Base-by-base conservation (phyloP, 1,140 invertebrate genomes). In the Drosophila takahashii region DNA sequence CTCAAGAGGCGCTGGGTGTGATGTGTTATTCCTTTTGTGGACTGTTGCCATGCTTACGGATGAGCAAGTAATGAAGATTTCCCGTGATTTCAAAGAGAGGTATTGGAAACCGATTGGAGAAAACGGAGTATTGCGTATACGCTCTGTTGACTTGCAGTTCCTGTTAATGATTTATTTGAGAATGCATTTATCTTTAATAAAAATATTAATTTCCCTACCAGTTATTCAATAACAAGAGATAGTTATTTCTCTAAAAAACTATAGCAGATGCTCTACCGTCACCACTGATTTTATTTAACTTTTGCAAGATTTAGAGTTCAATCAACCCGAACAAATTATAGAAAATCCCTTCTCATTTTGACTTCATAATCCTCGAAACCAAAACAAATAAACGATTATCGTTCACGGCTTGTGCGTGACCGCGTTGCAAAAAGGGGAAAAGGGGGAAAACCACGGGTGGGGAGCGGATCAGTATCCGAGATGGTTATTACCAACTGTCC, bases 401-500 rank as follows among this genome's bases (percentile, higher is more conserved):
- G 26, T 60, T 44, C 22, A 41, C 36, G 75, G 52, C 53, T 53
- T 50, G 54, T 15, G 37, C 42, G 29, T 59, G 62, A 57, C 29
- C 66, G 29, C 5, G 45, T 6, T 44, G 59, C 8, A 44, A 64
- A 62, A 61, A 22, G 44, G 41, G 42, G 11, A 44, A 64, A 62
- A 61, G 15, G 44, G 41, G 42, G 11, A 32, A 34, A 22, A 1
- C 15, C 7, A 52, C 7, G 26, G 27, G 52, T 22, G 36, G 10
- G 36, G 15, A 64, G 45, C 44, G 50, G 53, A 74, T 80, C 65
- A 74, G 18, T 42, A 37, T n/a, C 13, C 57, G 15, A 18, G 26
- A 44, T 45, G 77, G 86, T 66, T 84, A 89, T 84, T 77, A 77
- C 81, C 84, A 89, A 89, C 84, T 87, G 84, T 89, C 66, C 50